Conservation (phyloP, 2,797 vertebrate genomes). For the Sternotherus odoratus region DNA sequence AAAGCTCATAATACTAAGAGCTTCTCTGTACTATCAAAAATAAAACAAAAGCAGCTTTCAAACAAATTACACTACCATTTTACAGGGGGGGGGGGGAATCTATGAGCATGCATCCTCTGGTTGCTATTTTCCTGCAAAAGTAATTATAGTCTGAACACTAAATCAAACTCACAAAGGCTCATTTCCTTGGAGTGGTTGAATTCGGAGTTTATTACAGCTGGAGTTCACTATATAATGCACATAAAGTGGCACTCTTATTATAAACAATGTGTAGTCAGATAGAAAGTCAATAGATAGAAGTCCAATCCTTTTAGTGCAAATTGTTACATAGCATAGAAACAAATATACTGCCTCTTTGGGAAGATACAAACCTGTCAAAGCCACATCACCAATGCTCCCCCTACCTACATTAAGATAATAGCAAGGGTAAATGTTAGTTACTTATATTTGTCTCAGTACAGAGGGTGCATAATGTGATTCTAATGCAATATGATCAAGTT, state of each 20-base stretch:
- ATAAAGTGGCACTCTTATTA: neutral
- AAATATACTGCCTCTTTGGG: neutral
- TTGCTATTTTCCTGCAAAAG: slow-evolving; percentile 37
- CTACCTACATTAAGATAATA: neutral
- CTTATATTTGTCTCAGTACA: neutral
- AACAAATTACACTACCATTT: slow-evolving; percentile 74
- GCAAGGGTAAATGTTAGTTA: neutral
- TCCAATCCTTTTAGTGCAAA: neutral
- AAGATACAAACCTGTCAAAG: neutral
- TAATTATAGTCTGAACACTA: slow-evolving; percentile 9
- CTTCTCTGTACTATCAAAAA: slow-evolving; percentile 80
- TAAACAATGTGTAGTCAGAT: neutral
- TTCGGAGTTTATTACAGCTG: neutral
- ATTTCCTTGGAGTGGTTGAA: neutral
- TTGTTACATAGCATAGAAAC: neutral
- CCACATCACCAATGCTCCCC: neutral
- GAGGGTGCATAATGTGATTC: neutral
- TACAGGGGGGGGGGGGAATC: neutral
- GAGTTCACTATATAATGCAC: fast-evolving
- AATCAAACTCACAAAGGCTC: neutral
- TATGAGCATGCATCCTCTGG: neutral
- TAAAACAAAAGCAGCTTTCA: slow-evolving; percentile 82
- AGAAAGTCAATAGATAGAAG: neutral
- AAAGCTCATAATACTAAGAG: slow-evolving; percentile 82
- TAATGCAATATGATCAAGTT: neutral